Percentiles rank a stretch among this genome's conserved stretches.
phyloP scores from a whole-genome alignment of 2,888 invertebrate genomes.

The Tromatobia lineatoria region DNA sequence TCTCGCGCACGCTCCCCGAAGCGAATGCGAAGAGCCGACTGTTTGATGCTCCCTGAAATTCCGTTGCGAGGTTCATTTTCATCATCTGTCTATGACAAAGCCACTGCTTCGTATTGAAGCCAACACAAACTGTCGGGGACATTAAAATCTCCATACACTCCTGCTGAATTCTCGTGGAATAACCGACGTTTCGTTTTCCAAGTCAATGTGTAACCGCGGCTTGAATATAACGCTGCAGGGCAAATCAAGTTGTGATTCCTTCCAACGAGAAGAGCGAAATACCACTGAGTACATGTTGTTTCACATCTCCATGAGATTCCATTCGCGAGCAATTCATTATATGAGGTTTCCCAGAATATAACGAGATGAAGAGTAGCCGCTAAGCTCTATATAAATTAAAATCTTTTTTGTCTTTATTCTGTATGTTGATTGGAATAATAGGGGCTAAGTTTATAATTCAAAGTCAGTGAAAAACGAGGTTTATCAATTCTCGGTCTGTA shows the following conservation, averaged over 20 bases:
- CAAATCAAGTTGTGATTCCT: constrained; percentile 28
- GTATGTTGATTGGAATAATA: background rate
- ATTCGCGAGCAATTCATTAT: constrained; percentile 53
- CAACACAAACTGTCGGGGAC: constrained; percentile 26
- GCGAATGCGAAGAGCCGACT: background rate
- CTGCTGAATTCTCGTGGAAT: constrained; percentile 12
- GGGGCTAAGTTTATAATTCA: no score
- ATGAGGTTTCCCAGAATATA: constrained; percentile 44
- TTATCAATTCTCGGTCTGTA: no score
- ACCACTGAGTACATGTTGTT: constrained; percentile 23
- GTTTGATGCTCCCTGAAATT: constrained; percentile 20
- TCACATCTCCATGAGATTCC: constrained; percentile 33
- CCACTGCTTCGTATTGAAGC: background rate
- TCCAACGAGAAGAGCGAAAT: background rate
- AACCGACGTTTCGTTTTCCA: constrained; percentile 47
- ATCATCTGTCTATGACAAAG: constrained; percentile 8
- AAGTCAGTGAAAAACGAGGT: no score
- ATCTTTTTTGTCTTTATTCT: constrained; percentile 9
- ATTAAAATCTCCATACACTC: constrained; percentile 35
- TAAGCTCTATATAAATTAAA: constrained; percentile 42
- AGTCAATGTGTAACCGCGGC: background rate
- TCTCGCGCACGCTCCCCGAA: constrained; percentile 10
- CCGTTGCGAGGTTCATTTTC: constrained; percentile 15
- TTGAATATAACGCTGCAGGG: constrained; percentile 13
- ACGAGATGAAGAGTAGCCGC: constrained; percentile 46